Base-by-base conservation (phyloP, 2,113 vertebrate genomes). In the Calyptomena viridis region DNA sequence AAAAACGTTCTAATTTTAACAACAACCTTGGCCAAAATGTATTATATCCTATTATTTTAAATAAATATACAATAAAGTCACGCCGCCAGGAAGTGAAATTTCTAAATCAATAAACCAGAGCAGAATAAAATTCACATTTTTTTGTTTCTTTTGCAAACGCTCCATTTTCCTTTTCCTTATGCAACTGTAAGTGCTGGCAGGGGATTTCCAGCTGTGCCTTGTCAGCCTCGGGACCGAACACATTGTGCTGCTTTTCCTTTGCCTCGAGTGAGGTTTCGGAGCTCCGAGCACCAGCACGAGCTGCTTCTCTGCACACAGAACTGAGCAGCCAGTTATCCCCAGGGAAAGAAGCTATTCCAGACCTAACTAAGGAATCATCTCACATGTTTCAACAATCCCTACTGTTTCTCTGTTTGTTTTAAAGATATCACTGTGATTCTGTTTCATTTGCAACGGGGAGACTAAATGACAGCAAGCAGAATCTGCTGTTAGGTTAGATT, bases 201-300 rank as follows among this genome's bases (percentile, higher is more conserved):
- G 84, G 76, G 96, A 84, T 95, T 96, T 98, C 98, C 98, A 98
- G 98, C 97, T 98, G 98, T 97, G 97, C 98, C 98, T 98, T 98
- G 97, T 97, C 98, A 98, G 99, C 98, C 99, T 95, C 63, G 97
- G 97, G 97, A 96, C 97, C 97, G 47, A 96, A 86, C 89, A 74
- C 71, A 98, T 97, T 97, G 96, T 96, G 95, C 94, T 97, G 97
- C 96, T 97, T 94, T 95, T 92, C 88, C 64, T 90, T 96, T 95
- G 94, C 94, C 92, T 79, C 66, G 79, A 87, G 92, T 28, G 85
- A 96, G 87, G 80, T 68, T 87, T 80, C 42, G 96, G 94, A 63
- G 97, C 97, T 96, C 84, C 58, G 66, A 78, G 90, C 90, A 95
- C 68, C 94, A 94, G 91, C 85, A 77, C 95, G 94, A 97, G 97